Evolutionary conservation across 2,797 vertebrate genomes (phyloP), one percentile per base, ranked within the genome.

Genomic region (Pantherophis alleghaniensis): DNA sequence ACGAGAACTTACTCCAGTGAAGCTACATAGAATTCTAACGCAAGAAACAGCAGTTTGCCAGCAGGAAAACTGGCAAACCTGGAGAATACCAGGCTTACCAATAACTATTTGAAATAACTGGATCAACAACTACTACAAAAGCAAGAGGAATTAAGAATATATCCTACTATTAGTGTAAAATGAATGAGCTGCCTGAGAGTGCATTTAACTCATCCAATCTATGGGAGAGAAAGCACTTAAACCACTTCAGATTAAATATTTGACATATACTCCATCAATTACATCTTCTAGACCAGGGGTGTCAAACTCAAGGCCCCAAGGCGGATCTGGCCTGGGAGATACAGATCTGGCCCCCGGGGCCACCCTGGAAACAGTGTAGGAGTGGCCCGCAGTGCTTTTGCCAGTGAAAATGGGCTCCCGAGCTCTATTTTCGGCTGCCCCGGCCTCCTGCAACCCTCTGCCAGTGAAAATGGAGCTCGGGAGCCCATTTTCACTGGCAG

Each of bases 271-370:
- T 79, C 16, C 32, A 37, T 10, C 16, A 9, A 79, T 79, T 79
- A 79, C 69, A 79, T 74, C 69, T 20, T 74, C 32, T 74, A 66
- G 10, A 28, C 61, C 3, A 63, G 13, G 55, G 12, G 13, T 56
- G 56, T 57, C 56, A 57, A 57, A 57, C 14, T 57, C 56, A 57
- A 57, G 56, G 56, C 56, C 16, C 16, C 1, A 4, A 5, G 56
- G 2, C 16, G 3, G 14, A 57, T 57, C 55, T 13, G 3, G 13
- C 13, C 0, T 7, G 0, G 13, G 55, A 3, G 12, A 3, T 56
- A 56, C 55, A 13, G 13, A 56, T 56, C 56, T 57, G 16, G 56
- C 13, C 14, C 56, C 13, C 3, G 1, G 1, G 56, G 56, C 55
- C 12, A 3, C 12, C 55, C 55, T 55, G 55, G 12, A 55, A 55